Conservation (phyloP, 2,888 invertebrate species). For the Barypeithes pellucidus region DNA sequence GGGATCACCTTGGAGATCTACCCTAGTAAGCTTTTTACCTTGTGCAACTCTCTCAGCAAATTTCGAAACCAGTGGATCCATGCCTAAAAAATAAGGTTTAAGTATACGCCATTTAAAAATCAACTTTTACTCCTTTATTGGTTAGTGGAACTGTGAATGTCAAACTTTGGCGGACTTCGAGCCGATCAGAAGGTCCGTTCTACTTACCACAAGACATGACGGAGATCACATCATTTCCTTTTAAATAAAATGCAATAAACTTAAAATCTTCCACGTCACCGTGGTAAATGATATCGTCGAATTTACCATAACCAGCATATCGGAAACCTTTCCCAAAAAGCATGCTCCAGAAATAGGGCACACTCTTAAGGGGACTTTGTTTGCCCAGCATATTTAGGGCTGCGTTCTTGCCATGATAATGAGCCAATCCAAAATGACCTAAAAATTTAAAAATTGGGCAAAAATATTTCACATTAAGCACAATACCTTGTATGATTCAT, state of each 20-base stretch:
- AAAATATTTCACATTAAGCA: no score
- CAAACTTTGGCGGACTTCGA: no score
- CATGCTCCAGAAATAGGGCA: conserved; percentile 96
- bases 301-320: conserved; percentile 87
- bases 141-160: no score
- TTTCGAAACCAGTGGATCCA: conserved; percentile 90
- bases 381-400: conserved; percentile 88
- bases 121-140: no score
- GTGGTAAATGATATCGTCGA: conserved; percentile 81
- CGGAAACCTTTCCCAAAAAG: conserved; percentile 82
- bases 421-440: conserved; percentile 89
- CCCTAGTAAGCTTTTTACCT: conserved; percentile 78
- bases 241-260: conserved; percentile 86
- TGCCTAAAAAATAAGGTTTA: conserved; percentile 60
- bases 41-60: conserved; percentile 85
- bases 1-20: conserved; percentile 78
- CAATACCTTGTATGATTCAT: no score
- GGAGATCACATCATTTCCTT: conserved; percentile 83
- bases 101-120: no score
- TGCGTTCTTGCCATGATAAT: conserved; percentile 92
- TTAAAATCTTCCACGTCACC: conserved; percentile 86
- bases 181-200: neutral
- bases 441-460: no score
- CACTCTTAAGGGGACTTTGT: conserved; percentile 76
- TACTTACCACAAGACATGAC: conserved; percentile 81